phyloP scores from a whole-genome alignment of 2,113 vertebrate genomes.

The Chloropsis cyanopogon region DNA sequence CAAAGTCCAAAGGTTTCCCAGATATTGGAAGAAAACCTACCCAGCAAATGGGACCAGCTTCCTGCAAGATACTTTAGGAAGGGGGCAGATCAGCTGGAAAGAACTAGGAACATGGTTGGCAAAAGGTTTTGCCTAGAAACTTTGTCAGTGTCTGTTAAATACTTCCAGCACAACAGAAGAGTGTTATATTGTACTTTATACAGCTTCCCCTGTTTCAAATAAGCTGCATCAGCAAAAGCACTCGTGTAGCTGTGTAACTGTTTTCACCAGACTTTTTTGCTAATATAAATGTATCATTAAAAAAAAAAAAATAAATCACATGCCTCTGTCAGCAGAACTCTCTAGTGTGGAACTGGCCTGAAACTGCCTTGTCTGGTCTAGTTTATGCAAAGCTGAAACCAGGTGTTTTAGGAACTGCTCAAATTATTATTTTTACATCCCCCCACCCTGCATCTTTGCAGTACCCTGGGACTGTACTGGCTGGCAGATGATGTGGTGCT shows the following conservation, averaged over 20 bases:
- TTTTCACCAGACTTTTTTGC: constrained; percentile 18
- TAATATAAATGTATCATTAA: constrained; percentile 31
- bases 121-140: neutral
- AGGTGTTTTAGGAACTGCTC: neutral
- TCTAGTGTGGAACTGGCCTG: neutral
- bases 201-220: neutral
- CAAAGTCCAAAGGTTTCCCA: neutral
- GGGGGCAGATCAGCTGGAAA: neutral
- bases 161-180: neutral
- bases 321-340: constrained; percentile 41
- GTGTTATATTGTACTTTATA: neutral
- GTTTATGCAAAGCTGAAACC: neutral
- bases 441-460: neutral
- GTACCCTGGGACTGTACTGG: neutral
- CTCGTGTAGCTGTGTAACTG: neutral
- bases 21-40: neutral
- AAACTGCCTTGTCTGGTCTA: constrained; percentile 24
- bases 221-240: constrained; percentile 36
- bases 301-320: neutral
- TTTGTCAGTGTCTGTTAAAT: neutral
- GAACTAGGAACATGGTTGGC: neutral
- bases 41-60: neutral
- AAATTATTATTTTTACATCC: neutral
- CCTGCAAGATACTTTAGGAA: neutral
- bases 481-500: neutral